A percentile compares a stretch with the other conserved stretches of the same genome.
Evolutionary conservation across 1,140 invertebrate species (phyloP).

Genomic region (Stenopsyche tienmushanensis): DNA sequence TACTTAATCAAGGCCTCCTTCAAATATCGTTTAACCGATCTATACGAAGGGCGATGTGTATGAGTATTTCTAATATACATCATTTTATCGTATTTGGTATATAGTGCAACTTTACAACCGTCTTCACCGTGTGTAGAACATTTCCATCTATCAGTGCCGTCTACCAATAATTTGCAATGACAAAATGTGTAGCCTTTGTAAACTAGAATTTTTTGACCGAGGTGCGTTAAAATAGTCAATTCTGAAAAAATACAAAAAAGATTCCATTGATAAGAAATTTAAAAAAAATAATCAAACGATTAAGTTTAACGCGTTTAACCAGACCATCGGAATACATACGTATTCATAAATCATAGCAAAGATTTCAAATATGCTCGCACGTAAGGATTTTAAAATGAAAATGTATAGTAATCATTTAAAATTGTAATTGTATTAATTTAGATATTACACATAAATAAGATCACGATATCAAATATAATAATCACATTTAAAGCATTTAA

Average conservation of each 20-base stretch:
- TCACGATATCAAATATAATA: no score
- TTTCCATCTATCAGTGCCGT: constrained; percentile 13
- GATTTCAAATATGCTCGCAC: no score
- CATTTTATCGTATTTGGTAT: constrained; percentile 14
- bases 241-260: constrained; percentile 4
- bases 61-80: constrained; percentile 9
- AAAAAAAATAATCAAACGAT: no score
- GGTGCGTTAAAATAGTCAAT: not conserved
- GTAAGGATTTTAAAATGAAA: no score
- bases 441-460: no score
- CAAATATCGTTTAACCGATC: not conserved
- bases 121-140: not conserved
- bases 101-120: not conserved
- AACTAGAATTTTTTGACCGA: not conserved
- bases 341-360: no score
- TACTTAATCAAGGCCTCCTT: not conserved
- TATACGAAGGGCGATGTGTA: constrained; percentile 1
- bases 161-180: constrained; percentile 9
- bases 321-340: no score
- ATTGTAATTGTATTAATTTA: no score
- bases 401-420: no score
- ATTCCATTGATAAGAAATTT: not conserved
- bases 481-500: no score
- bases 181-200: not conserved
- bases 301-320: no score